phyloP scores from a whole-genome alignment of 1,140 invertebrate species.

The Acromyrmex charruanus region DNA sequence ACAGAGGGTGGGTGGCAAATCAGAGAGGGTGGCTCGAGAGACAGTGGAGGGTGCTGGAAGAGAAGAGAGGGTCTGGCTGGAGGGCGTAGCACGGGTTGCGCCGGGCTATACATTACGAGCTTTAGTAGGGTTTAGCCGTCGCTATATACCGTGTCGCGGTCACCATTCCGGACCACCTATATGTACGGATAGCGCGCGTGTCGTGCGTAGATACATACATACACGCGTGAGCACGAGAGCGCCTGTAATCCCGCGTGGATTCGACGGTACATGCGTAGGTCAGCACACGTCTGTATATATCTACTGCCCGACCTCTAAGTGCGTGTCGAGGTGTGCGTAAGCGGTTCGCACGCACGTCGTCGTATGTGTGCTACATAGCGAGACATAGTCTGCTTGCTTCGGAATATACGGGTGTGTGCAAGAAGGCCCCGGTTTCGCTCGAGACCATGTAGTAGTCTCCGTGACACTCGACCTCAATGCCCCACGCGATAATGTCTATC shows the following conservation, averaged over 20 bases:
- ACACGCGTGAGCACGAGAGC: background rate
- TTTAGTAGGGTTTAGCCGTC: constrained; percentile 81
- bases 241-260: constrained; percentile 42
- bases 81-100: constrained; percentile 76
- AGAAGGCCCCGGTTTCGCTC: constrained; percentile 16
- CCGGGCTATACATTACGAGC: constrained; percentile 82
- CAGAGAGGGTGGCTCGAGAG: constrained; percentile 38
- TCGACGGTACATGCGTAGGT: constrained; percentile 45
- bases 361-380: constrained; percentile 57
- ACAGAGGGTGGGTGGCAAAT: constrained; percentile 28
- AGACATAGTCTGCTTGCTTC: constrained; percentile 28
- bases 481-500: constrained; percentile 75
- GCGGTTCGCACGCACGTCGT: constrained; percentile 18
- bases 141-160: constrained; percentile 81
- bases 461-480: constrained; percentile 74
- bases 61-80: constrained; percentile 66
- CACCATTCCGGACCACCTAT: constrained; percentile 77
- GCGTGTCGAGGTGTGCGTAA: constrained; percentile 42
- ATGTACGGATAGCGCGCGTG: constrained; percentile 33
- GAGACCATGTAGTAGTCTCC: constrained; percentile 63
- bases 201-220: constrained; percentile 21
- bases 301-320: constrained; percentile 41
- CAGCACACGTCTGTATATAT: constrained; percentile 18
- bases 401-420: constrained; percentile 18
- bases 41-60: constrained; percentile 38